Evolutionary conservation across 2,888 invertebrate species (phyloP).

Genomic region (Eulithis prunata): DNA sequence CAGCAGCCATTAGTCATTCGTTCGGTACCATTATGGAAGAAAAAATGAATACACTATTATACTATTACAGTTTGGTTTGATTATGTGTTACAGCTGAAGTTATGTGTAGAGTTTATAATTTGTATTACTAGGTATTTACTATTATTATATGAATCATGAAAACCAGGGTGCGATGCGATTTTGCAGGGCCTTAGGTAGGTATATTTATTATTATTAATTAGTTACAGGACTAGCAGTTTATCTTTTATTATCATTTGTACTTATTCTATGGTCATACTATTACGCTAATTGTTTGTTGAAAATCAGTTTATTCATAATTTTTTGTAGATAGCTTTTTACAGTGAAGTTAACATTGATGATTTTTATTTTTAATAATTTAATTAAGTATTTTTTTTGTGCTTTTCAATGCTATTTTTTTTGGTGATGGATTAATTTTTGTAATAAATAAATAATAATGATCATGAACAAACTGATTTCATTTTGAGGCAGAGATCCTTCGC

Average conservation of each 20-base stretch:
- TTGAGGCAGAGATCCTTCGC: conserved; percentile 61
- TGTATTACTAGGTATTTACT: conserved; percentile 73
- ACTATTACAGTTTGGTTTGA: conserved; percentile 83
- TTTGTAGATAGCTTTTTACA: conserved; percentile 32
- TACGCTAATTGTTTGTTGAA: conserved; percentile 78
- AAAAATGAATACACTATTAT: conserved; percentile 82
- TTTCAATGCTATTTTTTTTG: conserved; percentile 22
- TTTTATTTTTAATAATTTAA: conserved; percentile 8
- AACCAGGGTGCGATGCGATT: conserved; percentile 81
- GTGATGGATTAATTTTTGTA: conserved; percentile 23
- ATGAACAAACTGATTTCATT: conserved; percentile 71
- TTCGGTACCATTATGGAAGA: conserved; percentile 83
- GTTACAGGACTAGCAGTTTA: conserved; percentile 81
- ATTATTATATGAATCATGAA: conserved; percentile 81
- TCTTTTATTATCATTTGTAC: conserved; percentile 77
- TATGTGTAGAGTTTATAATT: conserved; percentile 78
- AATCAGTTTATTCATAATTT: conserved; percentile 70
- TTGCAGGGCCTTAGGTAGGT: conserved; percentile 60
- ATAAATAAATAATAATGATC: conserved; percentile 4
- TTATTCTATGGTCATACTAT: conserved; percentile 78
- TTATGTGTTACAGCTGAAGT: conserved; percentile 82
- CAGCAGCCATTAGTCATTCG: conserved; percentile 82
- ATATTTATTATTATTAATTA: conserved; percentile 58
- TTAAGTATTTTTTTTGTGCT: conserved; percentile 17
- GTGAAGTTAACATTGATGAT: conserved; percentile 27